Conservation (phyloP, 2,113 vertebrate species). For the Prinia subflava region DNA sequence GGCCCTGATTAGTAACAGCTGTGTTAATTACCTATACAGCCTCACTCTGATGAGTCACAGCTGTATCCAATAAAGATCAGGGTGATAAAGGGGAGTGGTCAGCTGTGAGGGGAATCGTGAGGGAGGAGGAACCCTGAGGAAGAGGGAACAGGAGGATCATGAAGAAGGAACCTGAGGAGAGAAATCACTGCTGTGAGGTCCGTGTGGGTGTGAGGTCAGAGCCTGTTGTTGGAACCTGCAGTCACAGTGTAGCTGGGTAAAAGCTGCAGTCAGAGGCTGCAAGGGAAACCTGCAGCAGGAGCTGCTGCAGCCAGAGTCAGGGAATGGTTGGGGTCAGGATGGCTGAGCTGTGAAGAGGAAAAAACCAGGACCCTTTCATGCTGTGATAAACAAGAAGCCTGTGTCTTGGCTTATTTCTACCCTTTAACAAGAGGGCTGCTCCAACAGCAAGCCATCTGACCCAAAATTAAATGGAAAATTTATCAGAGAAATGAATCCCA, state of each 20-base stretch:
- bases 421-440: not conserved
- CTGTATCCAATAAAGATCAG: not conserved
- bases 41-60: not conserved
- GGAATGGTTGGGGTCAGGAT: not conserved
- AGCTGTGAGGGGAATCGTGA: not conserved
- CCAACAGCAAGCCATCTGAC: not conserved
- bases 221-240: not conserved
- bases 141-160: not conserved
- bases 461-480: slow-evolving; percentile 27
- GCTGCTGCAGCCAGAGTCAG: not conserved
- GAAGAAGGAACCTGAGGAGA: not conserved
- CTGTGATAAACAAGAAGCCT: not conserved
- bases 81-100: not conserved
- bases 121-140: not conserved
- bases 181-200: not conserved
- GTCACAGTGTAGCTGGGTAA: not conserved
- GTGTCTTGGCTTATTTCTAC: not conserved
- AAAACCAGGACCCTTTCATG: not conserved
- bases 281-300: not conserved
- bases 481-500: not conserved
- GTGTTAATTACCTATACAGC: not conserved
- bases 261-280: not conserved
- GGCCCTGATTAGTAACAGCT: not conserved
- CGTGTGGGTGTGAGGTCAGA: not conserved
- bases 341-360: not conserved